A percentile compares a stretch with the other conserved stretches of the same genome.
These are phyloP conservation scores for Hydrocynus forskahlii DNA, from an alignment of 2,797 vertebrate species.

Conservation along the genomic window DNA sequence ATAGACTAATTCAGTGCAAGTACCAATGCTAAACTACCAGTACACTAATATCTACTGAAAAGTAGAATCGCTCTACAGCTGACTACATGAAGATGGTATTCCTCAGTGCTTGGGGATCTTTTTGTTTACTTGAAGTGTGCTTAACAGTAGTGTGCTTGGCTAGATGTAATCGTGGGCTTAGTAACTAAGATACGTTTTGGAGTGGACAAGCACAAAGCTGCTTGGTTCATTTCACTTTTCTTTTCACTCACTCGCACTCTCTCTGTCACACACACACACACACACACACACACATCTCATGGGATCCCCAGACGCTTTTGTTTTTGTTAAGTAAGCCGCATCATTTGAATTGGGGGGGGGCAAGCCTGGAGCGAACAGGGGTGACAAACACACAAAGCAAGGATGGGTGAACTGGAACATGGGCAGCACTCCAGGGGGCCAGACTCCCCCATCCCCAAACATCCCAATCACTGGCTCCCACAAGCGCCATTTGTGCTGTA, in stretches of 20 bases:
- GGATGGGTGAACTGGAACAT: slow-evolving; percentile 42
- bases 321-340: slow-evolving; percentile 54
- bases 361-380: slow-evolving; percentile 37
- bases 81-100: background rate
- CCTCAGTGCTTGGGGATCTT: background rate
- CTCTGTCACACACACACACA: slow-evolving; percentile 32
- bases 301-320: slow-evolving; percentile 46
- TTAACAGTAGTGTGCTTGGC: background rate
- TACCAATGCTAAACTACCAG: too few species aligned
- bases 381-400: slow-evolving; percentile 51
- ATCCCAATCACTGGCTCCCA: slow-evolving; percentile 36
- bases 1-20: too few species aligned
- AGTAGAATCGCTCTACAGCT: background rate
- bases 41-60: background rate
- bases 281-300: slow-evolving; percentile 30
- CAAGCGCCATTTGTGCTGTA: slow-evolving; percentile 25
- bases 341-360: slow-evolving; percentile 29
- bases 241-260: background rate
- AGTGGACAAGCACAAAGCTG: slow-evolving; percentile 10
- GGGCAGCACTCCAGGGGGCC: slow-evolving; percentile 37
- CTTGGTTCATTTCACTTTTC: slow-evolving; percentile 23
- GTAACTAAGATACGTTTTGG: background rate
- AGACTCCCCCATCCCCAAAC: slow-evolving; percentile 23
- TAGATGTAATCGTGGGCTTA: slow-evolving; percentile 5
- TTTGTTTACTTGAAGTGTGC: background rate